Percentiles rank a stretch among this genome's conserved stretches.
Evolutionary conservation across 1,140 invertebrate species (phyloP).

Genomic region (Drosophila tristis): DNA sequence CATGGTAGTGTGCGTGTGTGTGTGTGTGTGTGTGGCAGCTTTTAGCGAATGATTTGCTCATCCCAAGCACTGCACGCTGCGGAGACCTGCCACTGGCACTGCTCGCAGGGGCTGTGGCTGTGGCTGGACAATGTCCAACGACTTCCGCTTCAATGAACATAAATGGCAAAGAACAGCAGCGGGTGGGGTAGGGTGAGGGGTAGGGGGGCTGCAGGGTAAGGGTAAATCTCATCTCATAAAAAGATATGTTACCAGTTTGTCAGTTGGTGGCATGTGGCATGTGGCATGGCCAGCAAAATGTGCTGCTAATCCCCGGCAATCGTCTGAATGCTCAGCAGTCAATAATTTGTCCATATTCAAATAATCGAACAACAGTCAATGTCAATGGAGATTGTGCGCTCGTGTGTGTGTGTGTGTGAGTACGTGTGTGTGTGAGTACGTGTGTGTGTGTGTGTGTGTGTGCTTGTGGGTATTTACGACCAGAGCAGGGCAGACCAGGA

Average conservation of each 20-base stretch:
- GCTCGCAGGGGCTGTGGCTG: too few relatives aligned
- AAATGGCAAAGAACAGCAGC: not conserved
- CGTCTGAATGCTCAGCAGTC: constrained; percentile 35
- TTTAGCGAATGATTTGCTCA: not conserved
- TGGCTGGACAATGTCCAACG: constrained; percentile 6
- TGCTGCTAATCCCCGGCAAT: constrained; percentile 23
- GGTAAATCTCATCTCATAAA: constrained; percentile 19
- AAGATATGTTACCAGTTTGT: constrained; percentile 16
- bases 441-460: not conserved
- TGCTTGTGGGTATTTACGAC: constrained; percentile 3
- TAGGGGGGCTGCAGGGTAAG: too few relatives aligned
- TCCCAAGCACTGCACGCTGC: not conserved
- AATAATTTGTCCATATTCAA: constrained; percentile 61
- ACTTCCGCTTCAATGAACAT: constrained; percentile 27
- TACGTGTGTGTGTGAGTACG: not conserved
- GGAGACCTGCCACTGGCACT: not conserved
- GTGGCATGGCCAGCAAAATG: not conserved
- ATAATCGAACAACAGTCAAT: constrained; percentile 39
- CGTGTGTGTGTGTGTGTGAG: not conserved
- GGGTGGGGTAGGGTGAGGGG: not conserved
- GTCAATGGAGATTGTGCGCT: constrained; percentile 13
- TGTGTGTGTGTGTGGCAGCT: too few relatives aligned
- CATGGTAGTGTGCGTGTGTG: too few relatives aligned
- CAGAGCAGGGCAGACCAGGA: not conserved
- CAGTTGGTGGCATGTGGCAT: constrained; percentile 21